Percentiles rank a stretch among this genome's conserved stretches.
Conservation (phyloP, 2,797 vertebrate genomes). For the Girardinus metallicus region DNA sequence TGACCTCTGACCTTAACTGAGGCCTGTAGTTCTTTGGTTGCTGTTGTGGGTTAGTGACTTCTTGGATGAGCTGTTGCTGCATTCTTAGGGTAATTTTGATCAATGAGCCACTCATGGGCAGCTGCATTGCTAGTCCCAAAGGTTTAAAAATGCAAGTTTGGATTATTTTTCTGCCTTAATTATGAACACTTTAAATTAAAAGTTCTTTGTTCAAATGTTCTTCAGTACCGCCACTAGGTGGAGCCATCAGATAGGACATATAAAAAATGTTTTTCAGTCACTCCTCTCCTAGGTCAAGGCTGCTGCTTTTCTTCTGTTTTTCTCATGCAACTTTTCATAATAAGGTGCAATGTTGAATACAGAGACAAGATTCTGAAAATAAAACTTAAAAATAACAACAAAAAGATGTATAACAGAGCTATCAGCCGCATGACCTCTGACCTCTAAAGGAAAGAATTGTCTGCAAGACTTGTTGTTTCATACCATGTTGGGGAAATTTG, state of each 20-base stretch:
- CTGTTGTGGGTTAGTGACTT: too few species aligned
- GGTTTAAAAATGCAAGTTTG: too few species aligned
- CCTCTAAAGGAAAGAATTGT: background rate
- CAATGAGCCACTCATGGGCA: too few species aligned
- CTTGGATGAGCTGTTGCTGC: too few species aligned
- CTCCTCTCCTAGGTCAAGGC: background rate
- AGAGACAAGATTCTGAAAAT: background rate
- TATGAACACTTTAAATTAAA: too few species aligned
- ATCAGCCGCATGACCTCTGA: background rate
- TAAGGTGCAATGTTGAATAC: background rate
- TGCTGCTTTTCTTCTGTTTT: background rate
- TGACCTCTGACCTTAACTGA: too few species aligned
- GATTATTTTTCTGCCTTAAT: too few species aligned
- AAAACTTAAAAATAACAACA: background rate
- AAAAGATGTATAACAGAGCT: background rate
- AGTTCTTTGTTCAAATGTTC: background rate
- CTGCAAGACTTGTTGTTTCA: background rate
- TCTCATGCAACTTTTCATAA: background rate
- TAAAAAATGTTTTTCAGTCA: too few species aligned
- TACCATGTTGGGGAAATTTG: background rate
- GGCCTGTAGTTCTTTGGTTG: too few species aligned
- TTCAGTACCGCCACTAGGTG: constrained; percentile 16
- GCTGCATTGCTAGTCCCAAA: too few species aligned
- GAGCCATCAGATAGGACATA: constrained; percentile 32
- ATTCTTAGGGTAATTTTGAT: too few species aligned